A percentile compares a stretch with the other conserved stretches of the same genome.
phyloP scores from a whole-genome alignment of 2,888 invertebrate genomes.

The Platycnemis pennipes region DNA sequence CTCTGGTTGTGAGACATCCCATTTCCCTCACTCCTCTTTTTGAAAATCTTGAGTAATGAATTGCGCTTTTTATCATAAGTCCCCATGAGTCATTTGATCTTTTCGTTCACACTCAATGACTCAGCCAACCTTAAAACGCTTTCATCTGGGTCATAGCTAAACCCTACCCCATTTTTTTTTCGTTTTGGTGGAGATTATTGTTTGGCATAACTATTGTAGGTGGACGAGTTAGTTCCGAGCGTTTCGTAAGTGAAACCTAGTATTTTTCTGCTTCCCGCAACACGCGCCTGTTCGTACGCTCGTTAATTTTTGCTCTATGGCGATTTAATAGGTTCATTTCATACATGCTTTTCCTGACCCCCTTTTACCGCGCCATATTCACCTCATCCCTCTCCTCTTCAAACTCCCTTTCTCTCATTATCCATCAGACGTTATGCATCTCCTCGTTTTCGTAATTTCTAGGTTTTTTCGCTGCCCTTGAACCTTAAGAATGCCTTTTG shows the following conservation, averaged over 20 bases:
- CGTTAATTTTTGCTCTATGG: no score
- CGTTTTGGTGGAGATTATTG: no score
- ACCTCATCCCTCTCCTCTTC: background rate
- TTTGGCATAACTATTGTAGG: no score
- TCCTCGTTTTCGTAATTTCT: background rate
- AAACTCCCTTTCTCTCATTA: background rate
- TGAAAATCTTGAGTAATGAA: background rate
- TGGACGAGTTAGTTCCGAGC: no score
- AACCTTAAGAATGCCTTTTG: constrained; percentile 3
- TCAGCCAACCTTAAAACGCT: no score
- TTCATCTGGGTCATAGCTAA: no score
- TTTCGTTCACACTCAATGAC: background rate
- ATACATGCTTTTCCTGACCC: background rate
- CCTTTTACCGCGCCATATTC: background rate
- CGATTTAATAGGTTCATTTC: background rate
- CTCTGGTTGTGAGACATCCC: background rate
- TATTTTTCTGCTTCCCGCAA: no score
- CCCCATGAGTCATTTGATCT: background rate
- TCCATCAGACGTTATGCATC: background rate
- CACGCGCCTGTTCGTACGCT: no score
- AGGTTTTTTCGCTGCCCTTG: background rate
- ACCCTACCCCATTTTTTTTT: no score
- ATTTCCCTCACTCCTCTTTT: background rate
- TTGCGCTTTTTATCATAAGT: background rate
- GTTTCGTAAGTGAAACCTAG: no score